Evolutionary conservation across 2,113 vertebrate species (phyloP).

Genomic region (Ictidomys tridecemlineatus): DNA sequence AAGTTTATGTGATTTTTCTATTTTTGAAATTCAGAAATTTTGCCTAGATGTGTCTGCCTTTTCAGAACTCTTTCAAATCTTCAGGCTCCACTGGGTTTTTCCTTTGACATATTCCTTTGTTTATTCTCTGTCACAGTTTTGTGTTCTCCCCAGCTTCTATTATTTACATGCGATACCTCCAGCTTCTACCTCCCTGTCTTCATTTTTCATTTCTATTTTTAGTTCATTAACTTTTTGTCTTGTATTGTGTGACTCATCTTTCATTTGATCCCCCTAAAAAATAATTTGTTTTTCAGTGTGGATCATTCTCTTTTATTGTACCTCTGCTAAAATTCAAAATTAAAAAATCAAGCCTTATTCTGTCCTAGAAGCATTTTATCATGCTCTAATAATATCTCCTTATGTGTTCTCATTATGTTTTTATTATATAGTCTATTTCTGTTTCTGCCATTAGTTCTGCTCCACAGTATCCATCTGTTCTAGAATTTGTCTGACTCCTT

Average conservation of each 20-base stretch:
- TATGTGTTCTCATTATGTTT: slow-evolving; percentile 53
- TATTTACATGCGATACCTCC: not conserved
- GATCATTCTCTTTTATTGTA: not conserved
- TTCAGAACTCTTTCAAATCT: not conserved
- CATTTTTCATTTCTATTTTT: not conserved
- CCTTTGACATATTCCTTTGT: not conserved
- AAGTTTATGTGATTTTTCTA: not conserved
- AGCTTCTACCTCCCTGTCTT: not conserved
- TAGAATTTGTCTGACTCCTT: not conserved
- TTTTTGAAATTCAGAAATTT: slow-evolving; percentile 1
- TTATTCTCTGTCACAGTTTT: not conserved
- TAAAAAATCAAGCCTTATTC: not conserved
- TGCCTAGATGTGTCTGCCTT: not conserved
- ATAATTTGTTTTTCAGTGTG: not conserved
- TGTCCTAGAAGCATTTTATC: not conserved
- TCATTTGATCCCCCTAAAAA: not conserved
- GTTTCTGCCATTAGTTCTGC: slow-evolving; percentile 54
- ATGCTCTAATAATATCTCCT: slow-evolving; percentile 65
- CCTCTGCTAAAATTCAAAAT: slow-evolving; percentile 10
- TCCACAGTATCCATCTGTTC: slow-evolving; percentile 56
- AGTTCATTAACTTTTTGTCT: not conserved
- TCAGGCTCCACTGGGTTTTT: not conserved
- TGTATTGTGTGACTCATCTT: not conserved
- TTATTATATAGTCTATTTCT: slow-evolving; percentile 53
- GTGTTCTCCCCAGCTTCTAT: not conserved